Evolutionary conservation across 2,113 vertebrate genomes (phyloP).

Genomic region (Pangasianodon gigas): DNA sequence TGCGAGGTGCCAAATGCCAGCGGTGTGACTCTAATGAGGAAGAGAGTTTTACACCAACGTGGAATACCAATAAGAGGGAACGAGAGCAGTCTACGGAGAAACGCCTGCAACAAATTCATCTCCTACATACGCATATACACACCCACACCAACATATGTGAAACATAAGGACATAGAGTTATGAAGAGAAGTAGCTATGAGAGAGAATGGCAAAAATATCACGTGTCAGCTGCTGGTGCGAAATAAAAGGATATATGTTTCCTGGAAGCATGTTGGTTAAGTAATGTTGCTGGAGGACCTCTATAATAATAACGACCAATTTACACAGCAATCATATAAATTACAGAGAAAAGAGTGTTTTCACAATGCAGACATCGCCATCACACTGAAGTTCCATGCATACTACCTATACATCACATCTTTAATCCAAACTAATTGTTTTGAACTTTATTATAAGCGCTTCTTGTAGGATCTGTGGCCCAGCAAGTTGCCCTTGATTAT

Average conservation of each 20-base stretch:
- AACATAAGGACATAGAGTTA: not conserved
- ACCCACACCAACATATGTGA: not conserved
- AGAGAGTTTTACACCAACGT: not conserved
- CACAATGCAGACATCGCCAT: not conserved
- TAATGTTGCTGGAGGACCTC: not conserved
- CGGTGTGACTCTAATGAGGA: conserved; percentile 35
- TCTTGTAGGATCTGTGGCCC: not conserved
- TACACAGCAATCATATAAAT: not conserved
- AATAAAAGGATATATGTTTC: not conserved
- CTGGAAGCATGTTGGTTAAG: not conserved
- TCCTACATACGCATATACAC: not conserved
- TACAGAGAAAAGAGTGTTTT: not conserved
- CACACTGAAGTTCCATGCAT: not conserved
- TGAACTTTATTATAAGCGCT: not conserved
- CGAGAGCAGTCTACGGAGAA: not conserved
- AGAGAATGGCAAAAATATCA: not conserved
- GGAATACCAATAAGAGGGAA: conserved; percentile 25
- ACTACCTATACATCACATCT: not conserved
- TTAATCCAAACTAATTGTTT: not conserved
- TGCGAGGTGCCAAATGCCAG: conserved; percentile 24
- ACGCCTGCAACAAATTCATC: not conserved
- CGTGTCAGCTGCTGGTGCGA: not conserved
- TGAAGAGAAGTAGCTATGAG: not conserved
- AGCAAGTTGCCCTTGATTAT: not conserved
- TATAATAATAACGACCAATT: not conserved